Conservation (phyloP, 2,113 vertebrate species). For the Ia io region DNA sequence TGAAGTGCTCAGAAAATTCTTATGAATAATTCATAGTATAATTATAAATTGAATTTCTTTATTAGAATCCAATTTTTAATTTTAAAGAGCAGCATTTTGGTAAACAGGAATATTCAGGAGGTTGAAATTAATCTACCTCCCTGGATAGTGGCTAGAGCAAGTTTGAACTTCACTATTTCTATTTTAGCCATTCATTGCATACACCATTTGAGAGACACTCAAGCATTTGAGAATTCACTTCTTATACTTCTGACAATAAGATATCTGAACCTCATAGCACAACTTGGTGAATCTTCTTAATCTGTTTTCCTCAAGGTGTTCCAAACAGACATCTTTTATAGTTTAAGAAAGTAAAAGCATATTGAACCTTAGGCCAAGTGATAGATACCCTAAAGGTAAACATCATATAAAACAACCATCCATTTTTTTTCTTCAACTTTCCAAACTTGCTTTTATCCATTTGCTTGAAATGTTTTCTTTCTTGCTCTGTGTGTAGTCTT, state of each 20-base stretch:
- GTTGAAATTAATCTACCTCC: not conserved
- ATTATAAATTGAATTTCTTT: not conserved
- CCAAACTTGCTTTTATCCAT: conserved; percentile 69
- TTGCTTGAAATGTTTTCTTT: conserved; percentile 70
- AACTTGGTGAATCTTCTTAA: conserved; percentile 60
- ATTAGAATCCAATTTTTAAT: not conserved
- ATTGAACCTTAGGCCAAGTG: conserved; percentile 69
- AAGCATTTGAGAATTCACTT: conserved; percentile 73
- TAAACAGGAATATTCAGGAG: not conserved
- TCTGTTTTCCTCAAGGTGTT: conserved; percentile 64
- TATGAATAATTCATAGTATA: not conserved
- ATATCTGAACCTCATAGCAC: conserved; percentile 63
- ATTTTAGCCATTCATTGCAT: conserved; percentile 67
- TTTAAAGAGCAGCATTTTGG: not conserved
- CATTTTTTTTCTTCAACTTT: conserved; percentile 66
- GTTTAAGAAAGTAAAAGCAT: conserved; percentile 57
- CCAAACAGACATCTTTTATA: conserved; percentile 60
- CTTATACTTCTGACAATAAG: conserved; percentile 73
- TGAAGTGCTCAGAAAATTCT: not conserved
- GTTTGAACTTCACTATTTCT: not conserved
- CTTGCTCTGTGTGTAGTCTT: conserved; percentile 27
- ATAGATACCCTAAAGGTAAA: conserved; percentile 61
- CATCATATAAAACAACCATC: conserved; percentile 67
- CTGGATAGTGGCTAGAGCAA: not conserved
- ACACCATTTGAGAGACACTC: conserved; percentile 65